phyloP scores from a whole-genome alignment of 2,113 vertebrate genomes.

The Neotoma lepida region DNA sequence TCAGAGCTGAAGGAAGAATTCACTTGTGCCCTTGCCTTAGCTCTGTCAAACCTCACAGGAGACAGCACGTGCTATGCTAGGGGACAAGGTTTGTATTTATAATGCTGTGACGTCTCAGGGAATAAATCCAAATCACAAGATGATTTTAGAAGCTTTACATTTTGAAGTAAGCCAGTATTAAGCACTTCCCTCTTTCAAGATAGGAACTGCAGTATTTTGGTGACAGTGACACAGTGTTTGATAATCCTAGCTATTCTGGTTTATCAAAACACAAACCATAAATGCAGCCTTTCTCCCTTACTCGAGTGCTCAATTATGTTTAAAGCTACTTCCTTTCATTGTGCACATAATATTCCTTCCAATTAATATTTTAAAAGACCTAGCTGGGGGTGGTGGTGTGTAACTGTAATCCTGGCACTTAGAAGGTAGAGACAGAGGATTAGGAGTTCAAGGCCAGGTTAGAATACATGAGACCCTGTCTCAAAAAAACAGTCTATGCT shows the following conservation, averaged over 20 bases:
- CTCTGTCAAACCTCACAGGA: neutral
- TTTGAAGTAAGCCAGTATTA: slow-evolving; percentile 22
- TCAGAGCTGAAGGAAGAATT: neutral
- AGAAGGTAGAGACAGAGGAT: neutral
- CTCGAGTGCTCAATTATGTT: slow-evolving; percentile 2
- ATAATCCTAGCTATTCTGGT: neutral
- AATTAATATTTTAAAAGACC: neutral
- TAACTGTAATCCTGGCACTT: neutral
- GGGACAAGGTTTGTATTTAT: slow-evolving; percentile 38
- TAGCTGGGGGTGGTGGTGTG: neutral
- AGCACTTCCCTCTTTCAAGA: slow-evolving; percentile 42
- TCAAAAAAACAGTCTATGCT: neutral
- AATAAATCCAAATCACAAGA: slow-evolving; percentile 61
- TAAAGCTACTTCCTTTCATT: slow-evolving; percentile 4
- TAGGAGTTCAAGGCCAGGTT: neutral
- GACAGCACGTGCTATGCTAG: neutral
- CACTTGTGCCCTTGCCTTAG: neutral
- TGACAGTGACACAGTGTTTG: slow-evolving; percentile 41
- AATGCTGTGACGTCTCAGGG: slow-evolving; percentile 60
- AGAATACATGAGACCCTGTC: neutral
- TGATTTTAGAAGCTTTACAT: slow-evolving; percentile 54
- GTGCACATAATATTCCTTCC: neutral
- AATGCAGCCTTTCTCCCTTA: neutral
- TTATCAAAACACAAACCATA: neutral
- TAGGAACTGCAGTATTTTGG: slow-evolving; percentile 8